Conservation (phyloP, 1,140 invertebrate genomes). For the Ceratitis capitata region DNA sequence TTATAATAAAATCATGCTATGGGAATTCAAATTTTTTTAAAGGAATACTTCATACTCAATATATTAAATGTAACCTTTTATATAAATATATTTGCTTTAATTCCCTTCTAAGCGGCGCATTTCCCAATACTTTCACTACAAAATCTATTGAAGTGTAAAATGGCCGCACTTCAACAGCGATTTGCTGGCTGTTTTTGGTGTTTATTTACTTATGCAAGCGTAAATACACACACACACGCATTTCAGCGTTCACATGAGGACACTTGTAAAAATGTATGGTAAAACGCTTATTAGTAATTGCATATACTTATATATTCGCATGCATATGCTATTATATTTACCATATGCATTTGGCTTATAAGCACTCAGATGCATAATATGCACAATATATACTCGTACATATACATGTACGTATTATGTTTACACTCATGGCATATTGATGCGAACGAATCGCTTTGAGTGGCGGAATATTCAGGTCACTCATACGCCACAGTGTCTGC, state of each 20-base stretch:
- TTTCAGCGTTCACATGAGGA: neutral
- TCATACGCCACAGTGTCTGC: conserved; percentile 4
- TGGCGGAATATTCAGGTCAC: conserved; percentile 15
- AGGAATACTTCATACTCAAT: too few species aligned
- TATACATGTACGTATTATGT: neutral
- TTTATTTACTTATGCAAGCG: neutral
- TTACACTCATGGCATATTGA: neutral
- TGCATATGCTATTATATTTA: neutral
- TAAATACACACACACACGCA: neutral
- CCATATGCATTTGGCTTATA: neutral
- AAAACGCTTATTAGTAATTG: neutral
- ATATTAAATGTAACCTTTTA: too few species aligned
- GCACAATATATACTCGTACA: too few species aligned
- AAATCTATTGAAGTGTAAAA: neutral
- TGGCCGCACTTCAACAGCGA: neutral
- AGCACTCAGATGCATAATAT: neutral
- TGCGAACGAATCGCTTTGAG: conserved; percentile 13
- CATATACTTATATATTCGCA: too few species aligned
- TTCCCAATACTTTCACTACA: neutral
- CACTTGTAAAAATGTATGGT: neutral
- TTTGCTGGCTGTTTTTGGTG: neutral
- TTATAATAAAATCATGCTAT: too few species aligned
- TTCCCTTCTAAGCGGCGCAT: neutral
- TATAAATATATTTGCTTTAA: too few species aligned
- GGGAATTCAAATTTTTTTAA: too few species aligned